Evolutionary conservation across 2,113 vertebrate species (phyloP).

Genomic region (Arothron firmamentum): DNA sequence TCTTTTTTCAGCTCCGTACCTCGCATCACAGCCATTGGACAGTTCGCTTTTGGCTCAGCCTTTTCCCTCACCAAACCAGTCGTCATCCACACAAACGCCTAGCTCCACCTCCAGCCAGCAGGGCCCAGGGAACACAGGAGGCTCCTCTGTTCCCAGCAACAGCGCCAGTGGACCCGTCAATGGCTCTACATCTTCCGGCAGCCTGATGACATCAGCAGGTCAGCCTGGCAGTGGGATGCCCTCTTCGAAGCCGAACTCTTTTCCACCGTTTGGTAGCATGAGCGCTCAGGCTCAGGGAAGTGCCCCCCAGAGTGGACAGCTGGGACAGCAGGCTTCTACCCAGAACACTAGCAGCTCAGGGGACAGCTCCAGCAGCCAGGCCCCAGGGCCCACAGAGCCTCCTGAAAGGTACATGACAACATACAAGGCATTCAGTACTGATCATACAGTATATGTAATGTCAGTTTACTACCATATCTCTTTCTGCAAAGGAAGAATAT

Average conservation of each 20-base stretch:
- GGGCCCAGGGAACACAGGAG: slow-evolving; percentile 69
- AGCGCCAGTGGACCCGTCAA: slow-evolving; percentile 69
- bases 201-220: slow-evolving; percentile 79
- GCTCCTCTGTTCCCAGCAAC: slow-evolving; percentile 71
- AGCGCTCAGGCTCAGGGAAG: slow-evolving; percentile 70
- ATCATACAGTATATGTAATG: no score
- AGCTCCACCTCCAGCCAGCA: slow-evolving; percentile 75
- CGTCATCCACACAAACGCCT: slow-evolving; percentile 76
- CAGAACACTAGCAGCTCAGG: slow-evolving; percentile 77
- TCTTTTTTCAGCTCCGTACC: slow-evolving; percentile 87
- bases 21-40: slow-evolving; percentile 91
- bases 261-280: slow-evolving; percentile 84
- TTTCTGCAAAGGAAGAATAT: no score
- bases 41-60: slow-evolving; percentile 88
- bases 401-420: slow-evolving; percentile 84
- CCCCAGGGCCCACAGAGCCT: slow-evolving; percentile 83
- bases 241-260: slow-evolving; percentile 83
- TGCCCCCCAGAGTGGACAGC: slow-evolving; percentile 78
- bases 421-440: neutral
- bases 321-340: slow-evolving; percentile 78
- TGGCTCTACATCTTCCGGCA: slow-evolving; percentile 76
- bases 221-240: slow-evolving; percentile 74
- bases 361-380: slow-evolving; percentile 75
- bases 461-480: no score
- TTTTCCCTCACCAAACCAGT: slow-evolving; percentile 78